These are phyloP conservation scores for Frankliniella fusca DNA, from an alignment of 2,888 invertebrate species.

Conservation along the genomic window DNA sequence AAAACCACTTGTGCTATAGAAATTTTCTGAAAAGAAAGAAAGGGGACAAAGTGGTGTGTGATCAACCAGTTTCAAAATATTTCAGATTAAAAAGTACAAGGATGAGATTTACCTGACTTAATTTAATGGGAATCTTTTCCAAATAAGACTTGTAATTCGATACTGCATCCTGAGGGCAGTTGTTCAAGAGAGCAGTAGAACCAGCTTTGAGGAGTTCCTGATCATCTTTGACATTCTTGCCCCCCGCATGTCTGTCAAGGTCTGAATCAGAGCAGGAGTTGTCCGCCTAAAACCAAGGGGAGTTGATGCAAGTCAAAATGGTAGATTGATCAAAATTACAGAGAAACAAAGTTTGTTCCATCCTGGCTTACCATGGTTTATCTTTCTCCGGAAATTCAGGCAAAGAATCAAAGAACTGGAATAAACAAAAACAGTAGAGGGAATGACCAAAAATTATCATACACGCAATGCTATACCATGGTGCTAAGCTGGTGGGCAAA, in stretches of 20 bases:
- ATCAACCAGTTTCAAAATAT: not conserved
- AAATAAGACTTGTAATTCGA: not conserved
- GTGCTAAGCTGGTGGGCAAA: not conserved
- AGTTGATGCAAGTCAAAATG: not conserved
- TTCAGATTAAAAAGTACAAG: not conserved
- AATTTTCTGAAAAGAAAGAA: not conserved
- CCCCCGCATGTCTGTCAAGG: not conserved
- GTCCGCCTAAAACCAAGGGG: not conserved
- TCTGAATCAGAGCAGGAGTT: slow-evolving; percentile 2
- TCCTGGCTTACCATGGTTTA: not conserved
- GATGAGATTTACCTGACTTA: not conserved
- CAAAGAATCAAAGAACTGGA: not conserved
- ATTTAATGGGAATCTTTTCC: not conserved
- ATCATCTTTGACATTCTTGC: not conserved
- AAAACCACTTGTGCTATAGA: not conserved
- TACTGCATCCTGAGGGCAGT: not conserved
- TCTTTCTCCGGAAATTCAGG: not conserved
- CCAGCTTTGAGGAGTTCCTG: not conserved
- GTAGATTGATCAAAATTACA: not conserved
- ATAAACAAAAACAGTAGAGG: not conserved
- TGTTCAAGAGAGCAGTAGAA: not conserved
- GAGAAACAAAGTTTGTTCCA: not conserved
- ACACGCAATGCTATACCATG: not conserved
- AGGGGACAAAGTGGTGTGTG: not conserved
- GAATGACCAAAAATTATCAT: not conserved